These are phyloP conservation scores for Halesus radiatus DNA, from an alignment of 1,140 invertebrate genomes.

Conservation along the genomic window DNA sequence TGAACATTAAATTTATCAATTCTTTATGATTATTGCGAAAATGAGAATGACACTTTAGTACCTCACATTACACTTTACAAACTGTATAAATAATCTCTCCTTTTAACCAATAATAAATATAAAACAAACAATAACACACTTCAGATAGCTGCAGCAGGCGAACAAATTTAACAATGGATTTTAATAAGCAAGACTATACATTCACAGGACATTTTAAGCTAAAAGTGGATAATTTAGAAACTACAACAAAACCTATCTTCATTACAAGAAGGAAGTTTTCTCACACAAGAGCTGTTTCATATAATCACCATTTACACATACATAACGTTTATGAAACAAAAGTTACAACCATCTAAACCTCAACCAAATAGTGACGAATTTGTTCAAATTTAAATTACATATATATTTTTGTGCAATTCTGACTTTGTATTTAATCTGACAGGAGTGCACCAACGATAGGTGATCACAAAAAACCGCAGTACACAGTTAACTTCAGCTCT, in stretches of 20 bases:
- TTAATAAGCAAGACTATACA: slow-evolving; percentile 50
- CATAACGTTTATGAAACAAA: no score
- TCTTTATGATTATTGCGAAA: slow-evolving; percentile 6
- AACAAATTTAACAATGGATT: slow-evolving; percentile 56
- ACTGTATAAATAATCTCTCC: slow-evolving; percentile 55
- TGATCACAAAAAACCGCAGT: no score
- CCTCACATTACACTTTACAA: slow-evolving; percentile 41
- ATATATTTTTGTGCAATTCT: no score
- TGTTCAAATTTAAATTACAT: no score
- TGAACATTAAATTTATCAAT: background rate
- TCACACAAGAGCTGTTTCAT: no score
- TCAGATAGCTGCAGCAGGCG: slow-evolving; percentile 49
- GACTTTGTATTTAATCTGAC: no score
- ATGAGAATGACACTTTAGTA: slow-evolving; percentile 22
- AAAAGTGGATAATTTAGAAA: slow-evolving; percentile 38
- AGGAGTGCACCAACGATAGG: no score
- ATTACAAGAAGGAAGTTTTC: background rate
- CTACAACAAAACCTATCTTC: slow-evolving; percentile 55
- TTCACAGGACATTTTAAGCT: slow-evolving; percentile 46
- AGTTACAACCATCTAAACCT: no score
- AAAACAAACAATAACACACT: slow-evolving; percentile 57
- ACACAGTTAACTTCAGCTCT: no score
- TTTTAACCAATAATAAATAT: slow-evolving; percentile 57
- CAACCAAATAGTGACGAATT: no score
- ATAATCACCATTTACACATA: no score